Evolutionary conservation across 1,140 invertebrate species (phyloP), one percentile per base, ranked within the genome.

Genomic region (Drosophila neocordata): DNA sequence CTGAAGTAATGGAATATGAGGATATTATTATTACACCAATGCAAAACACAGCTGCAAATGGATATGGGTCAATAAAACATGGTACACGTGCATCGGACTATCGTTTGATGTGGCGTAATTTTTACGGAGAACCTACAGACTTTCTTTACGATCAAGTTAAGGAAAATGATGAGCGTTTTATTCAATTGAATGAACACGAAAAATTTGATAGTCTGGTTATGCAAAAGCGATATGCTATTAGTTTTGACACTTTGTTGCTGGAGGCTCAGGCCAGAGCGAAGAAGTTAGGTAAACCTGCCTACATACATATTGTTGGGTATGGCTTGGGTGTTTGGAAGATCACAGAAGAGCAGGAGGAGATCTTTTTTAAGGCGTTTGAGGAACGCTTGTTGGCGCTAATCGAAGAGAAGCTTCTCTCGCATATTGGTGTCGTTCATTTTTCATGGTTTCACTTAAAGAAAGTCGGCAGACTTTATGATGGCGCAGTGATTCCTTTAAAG

Each of bases 1-100:
- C 77, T 11, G 65, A 91, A 18, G 82, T 92, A 5, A 94, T 94
- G 94, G 94, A 94, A 65, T 93, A 90, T 48, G 92, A 94, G 68
- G 94, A 94, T 44, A 93, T 94, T 11, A 57, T 94, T 0, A 80
- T 94, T 2, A 92, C 92, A 0, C 69, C 81, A 12, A 37, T 72
- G 1, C 94, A 94, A 70, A 94, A 94, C 66, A 93, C 87, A 4
- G 55, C 65, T 4, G 76, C 87, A 1, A 92, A 92, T 22, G 94
- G 94, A 57, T 94, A 92, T 58, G 90, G 87, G 0, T n/a, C 34
- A 0, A 22, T n/a, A 1, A n/a, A 20, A 9, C 18, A 48, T 48
- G 41, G 41, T 48, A 48, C 41, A 11, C 41, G 53, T 55, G 15
- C 41, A 8, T 11, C 15, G 1, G 41, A 48, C 15, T 48, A 55